Base-by-base conservation (phyloP, 2,113 vertebrate genomes). In the Toxotes jaculatrix region DNA sequence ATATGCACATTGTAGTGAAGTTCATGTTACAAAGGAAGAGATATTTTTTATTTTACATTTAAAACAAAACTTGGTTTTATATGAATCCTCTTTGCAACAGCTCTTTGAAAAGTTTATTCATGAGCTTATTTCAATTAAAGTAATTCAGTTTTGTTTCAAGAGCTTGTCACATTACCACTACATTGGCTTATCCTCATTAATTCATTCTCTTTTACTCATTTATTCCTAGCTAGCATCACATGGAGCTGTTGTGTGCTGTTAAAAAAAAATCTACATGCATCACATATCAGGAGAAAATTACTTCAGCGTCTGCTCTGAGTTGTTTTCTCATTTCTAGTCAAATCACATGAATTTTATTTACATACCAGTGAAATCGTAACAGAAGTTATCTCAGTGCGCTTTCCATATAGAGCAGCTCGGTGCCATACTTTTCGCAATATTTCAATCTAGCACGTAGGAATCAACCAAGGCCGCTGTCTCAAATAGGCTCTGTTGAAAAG, bases 401-500 rank as follows among this genome's bases (percentile, higher is more conserved):
- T 27, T 27, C 27, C 27, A 27, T 27, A 27, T 27, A 27, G 27
- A 27, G 27, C 27, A 27, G 27, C 27, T 27, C 27, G 27, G 27
- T 27, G 27, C 27, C 27, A 27, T 27, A 27, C 27, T 27, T 27
- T 27, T 27, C 27, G 27, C 27, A 27, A 27, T 27, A 27, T 27
- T 27, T 27, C 27, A 27, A 27, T 27, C 34, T 51, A n/a, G 6
- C 60, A 59, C 23, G 45, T 36, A 34, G 79, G 32, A 27, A 23
- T 27, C 63, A 34, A 19, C 60, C 21, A 9, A 55, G 19, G 31
- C 64, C 79, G 85, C 73, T 51, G 4, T 51, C 38, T 77, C 64
- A 64, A 79, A 85, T 85, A 65, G 78, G 40, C 66, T 77, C 5
- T 36, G 42, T 42, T 57, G 38, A 74, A 77, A 79, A 82, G 80